Conservation (phyloP, 1,140 invertebrate genomes). For the Cephus cinctus region DNA sequence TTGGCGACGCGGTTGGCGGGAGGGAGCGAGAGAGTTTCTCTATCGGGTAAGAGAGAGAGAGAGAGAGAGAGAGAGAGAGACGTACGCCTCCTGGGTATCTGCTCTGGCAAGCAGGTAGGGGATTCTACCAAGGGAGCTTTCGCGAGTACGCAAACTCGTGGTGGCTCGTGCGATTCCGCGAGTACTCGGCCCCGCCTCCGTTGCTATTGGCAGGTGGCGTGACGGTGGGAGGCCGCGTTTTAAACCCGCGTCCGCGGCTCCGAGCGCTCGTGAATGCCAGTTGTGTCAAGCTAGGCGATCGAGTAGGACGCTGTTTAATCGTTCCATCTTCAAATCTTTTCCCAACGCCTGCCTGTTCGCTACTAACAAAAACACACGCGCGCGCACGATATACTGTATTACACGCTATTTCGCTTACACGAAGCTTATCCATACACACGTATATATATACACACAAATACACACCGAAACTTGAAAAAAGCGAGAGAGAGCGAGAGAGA, state of each 20-base stretch:
- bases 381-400: conserved; percentile 15
- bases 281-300: conserved; percentile 58
- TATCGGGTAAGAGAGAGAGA: conserved; percentile 8
- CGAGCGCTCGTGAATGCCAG: conserved; percentile 42
- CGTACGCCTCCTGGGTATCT: too few species aligned
- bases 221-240: conserved; percentile 8
- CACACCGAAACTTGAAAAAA: too few species aligned
- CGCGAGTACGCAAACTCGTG: conserved; percentile 23
- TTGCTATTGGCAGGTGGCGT: conserved; percentile 11
- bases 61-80: conserved; percentile 4
- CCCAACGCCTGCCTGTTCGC: conserved; percentile 24
- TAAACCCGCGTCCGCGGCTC: conserved; percentile 17
- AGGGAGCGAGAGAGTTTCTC: conserved; percentile 8
- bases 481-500: too few species aligned
- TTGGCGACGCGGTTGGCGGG: background rate
- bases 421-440: too few species aligned
- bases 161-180: too few species aligned
- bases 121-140: too few species aligned
- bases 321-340: conserved; percentile 51
- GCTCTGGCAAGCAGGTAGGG: too few species aligned
- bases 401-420: conserved; percentile 38
- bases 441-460: too few species aligned
- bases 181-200: conserved; percentile 11
- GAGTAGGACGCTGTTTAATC: conserved; percentile 55
- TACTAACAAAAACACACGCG: conserved; percentile 18